A percentile compares a stretch with the other conserved stretches of the same genome.
Evolutionary conservation across 2,888 invertebrate species (phyloP).

Genomic region (Prosapia bicincta): DNA sequence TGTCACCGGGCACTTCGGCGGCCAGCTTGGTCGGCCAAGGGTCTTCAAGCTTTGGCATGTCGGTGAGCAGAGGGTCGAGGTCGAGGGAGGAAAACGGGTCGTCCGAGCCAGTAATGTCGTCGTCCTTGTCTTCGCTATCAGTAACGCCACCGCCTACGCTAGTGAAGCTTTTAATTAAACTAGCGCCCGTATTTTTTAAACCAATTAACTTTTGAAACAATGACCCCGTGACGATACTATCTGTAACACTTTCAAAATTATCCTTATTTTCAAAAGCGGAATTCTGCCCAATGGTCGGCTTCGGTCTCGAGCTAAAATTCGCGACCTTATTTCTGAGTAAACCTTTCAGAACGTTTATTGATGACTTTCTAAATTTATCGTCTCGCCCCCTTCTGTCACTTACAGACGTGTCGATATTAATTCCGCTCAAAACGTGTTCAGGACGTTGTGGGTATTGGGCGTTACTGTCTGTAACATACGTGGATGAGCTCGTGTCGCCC

Average conservation of each 20-base stretch:
- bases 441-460: not conserved
- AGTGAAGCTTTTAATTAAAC: not conserved
- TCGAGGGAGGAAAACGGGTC: not conserved
- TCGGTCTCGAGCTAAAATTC: not conserved
- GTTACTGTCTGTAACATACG: not conserved
- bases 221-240: not conserved
- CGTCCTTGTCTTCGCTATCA: not conserved
- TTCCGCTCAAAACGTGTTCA: not conserved
- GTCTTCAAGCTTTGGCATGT: not conserved
- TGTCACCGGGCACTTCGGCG: slow-evolving; percentile 81
- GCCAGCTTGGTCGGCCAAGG: slow-evolving; percentile 80
- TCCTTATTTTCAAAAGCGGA: not conserved
- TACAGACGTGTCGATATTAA: not conserved
- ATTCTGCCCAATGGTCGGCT: not conserved
- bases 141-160: not conserved
- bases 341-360: not conserved
- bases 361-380: not conserved
- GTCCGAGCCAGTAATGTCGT: not conserved
- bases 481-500: not conserved
- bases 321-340: not conserved
- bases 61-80: not conserved
- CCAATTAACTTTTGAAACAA: not conserved
- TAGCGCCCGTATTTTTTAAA: not conserved
- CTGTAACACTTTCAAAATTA: not conserved
- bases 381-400: not conserved